Evolutionary conservation across 2,113 vertebrate species (phyloP).

Genomic region (Stomatorhinus ivindoensis): DNA sequence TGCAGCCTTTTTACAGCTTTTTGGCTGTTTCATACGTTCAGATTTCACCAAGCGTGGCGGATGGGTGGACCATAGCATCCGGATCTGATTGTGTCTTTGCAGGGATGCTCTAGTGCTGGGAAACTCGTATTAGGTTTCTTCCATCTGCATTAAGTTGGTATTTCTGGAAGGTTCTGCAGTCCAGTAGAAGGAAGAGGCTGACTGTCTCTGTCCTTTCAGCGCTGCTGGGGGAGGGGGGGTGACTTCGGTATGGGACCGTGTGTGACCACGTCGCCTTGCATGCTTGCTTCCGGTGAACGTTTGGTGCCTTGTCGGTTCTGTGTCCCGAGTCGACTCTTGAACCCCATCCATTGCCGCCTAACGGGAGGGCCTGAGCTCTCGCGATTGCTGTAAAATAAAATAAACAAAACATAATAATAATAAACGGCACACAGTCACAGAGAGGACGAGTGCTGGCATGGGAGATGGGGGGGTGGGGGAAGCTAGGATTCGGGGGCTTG

Average conservation of each 20-base stretch:
- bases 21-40: background rate
- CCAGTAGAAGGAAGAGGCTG: background rate
- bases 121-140: background rate
- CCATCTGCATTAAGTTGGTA: background rate
- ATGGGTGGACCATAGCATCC: background rate
- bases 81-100: background rate
- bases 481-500: background rate
- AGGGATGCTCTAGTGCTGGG: background rate
- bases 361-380: background rate
- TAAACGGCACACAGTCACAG: background rate
- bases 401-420: background rate
- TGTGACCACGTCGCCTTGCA: background rate
- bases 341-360: background rate
- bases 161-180: background rate
- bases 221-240: background rate
- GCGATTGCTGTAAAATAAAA: background rate
- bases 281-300: background rate
- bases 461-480: background rate
- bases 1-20: background rate
- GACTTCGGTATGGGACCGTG: background rate
- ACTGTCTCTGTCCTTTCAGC: background rate
- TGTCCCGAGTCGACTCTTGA: background rate
- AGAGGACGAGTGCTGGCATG: background rate
- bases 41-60: background rate
- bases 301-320: constrained; percentile 11